Evolutionary conservation across 2,888 invertebrate genomes (phyloP).

Genomic region (Hirtodrosophila histrioides): DNA sequence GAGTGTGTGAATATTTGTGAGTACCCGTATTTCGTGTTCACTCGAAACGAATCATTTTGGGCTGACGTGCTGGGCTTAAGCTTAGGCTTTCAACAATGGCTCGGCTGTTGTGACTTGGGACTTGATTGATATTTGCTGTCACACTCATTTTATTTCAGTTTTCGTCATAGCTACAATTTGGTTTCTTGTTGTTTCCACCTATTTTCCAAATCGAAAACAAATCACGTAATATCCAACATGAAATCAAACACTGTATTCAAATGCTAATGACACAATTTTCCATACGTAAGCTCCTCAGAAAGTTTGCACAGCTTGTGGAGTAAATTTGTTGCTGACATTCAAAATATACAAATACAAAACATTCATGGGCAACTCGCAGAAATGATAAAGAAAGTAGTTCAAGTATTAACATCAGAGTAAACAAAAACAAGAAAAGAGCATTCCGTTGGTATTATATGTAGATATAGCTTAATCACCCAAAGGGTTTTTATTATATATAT

Average conservation of each 20-base stretch:
- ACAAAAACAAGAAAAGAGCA: slow-evolving; percentile 2
- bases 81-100: slow-evolving; percentile 35
- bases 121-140: slow-evolving; percentile 70
- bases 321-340: slow-evolving; percentile 49
- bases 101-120: slow-evolving; percentile 22
- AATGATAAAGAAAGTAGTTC: slow-evolving; percentile 24
- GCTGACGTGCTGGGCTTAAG: slow-evolving; percentile 12
- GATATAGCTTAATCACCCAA: neutral
- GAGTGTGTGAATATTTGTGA: slow-evolving; percentile 10
- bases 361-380: slow-evolving; percentile 28
- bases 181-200: slow-evolving; percentile 13
- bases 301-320: slow-evolving; percentile 44
- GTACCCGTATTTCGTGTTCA: slow-evolving; percentile 28
- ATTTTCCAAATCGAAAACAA: slow-evolving; percentile 39
- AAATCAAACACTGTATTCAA: slow-evolving; percentile 52
- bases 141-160: slow-evolving; percentile 17
- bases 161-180: slow-evolving; percentile 7
- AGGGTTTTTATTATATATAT: too few relatives aligned
- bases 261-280: slow-evolving; percentile 58
- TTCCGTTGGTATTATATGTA: too few relatives aligned
- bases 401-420: slow-evolving; percentile 9
- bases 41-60: slow-evolving; percentile 20
- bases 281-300: slow-evolving; percentile 21
- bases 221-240: slow-evolving; percentile 57
- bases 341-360: slow-evolving; percentile 7